Evolutionary conservation across 1,140 invertebrate genomes (phyloP).

Genomic region (Epicauta chinensis): DNA sequence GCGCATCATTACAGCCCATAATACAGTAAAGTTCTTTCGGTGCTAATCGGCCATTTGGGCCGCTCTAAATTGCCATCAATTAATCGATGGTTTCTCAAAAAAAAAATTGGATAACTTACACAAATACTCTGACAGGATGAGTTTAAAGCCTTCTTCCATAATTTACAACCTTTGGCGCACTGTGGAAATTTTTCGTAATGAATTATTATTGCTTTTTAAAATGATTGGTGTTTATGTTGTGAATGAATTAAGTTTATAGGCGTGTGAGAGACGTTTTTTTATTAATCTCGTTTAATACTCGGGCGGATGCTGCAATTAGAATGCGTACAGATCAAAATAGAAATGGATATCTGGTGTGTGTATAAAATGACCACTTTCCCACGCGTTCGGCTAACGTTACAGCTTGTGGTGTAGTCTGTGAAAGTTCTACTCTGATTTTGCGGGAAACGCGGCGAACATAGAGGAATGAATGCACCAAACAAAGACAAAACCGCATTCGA

Average conservation of each 20-base stretch:
- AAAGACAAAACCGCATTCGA: too few relatives aligned
- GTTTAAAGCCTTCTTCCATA: conserved; percentile 60
- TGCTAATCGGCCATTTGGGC: conserved; percentile 56
- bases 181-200: conserved; percentile 44
- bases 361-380: conserved; percentile 4
- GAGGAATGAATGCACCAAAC: too few relatives aligned
- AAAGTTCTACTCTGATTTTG: too few relatives aligned
- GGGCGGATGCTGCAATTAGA: conserved; percentile 29
- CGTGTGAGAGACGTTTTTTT: conserved; percentile 17
- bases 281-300: not conserved
- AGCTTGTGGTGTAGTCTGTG: too few relatives aligned
- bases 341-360: not conserved
- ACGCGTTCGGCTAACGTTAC: not conserved
- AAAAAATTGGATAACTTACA: conserved; percentile 49
- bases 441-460: too few relatives aligned
- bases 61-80: conserved; percentile 50
- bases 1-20: conserved; percentile 71
- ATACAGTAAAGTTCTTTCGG: conserved; percentile 68
- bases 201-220: conserved; percentile 4
- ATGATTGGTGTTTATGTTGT: not conserved
- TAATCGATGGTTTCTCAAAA: not conserved
- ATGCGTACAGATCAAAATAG: conserved; percentile 13
- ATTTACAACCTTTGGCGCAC: conserved; percentile 61
- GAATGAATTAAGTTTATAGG: conserved; percentile 29
- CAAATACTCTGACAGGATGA: conserved; percentile 62